A percentile compares a stretch with the other conserved stretches of the same genome.
Conservation (phyloP, 2,113 vertebrate genomes). For the Leptodactylus fuscus region DNA sequence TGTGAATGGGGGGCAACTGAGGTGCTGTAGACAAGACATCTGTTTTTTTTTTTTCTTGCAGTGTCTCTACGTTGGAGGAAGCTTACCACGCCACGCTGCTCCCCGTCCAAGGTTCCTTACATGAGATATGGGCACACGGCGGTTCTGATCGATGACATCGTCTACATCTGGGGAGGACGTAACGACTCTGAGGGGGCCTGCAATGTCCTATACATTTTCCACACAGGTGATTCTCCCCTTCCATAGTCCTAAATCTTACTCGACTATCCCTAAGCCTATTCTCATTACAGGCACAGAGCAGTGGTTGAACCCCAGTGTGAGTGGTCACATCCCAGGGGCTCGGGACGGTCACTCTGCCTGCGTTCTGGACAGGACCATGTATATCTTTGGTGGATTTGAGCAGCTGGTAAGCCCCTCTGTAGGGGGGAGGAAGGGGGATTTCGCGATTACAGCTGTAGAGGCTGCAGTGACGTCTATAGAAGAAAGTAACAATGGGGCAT, state of each 20-base stretch:
- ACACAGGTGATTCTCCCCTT: conserved; percentile 83
- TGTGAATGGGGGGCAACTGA: not conserved
- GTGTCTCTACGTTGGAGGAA: conserved; percentile 97
- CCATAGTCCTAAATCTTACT: not conserved
- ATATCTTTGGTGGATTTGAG: conserved; percentile 97
- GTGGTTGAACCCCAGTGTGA: conserved; percentile 92
- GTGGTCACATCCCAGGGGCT: conserved; percentile 90
- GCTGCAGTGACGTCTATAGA: too few relatives aligned
- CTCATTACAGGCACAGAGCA: conserved; percentile 87
- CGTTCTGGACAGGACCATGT: conserved; percentile 91
- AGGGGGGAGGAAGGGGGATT: too few relatives aligned
- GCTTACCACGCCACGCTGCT: conserved; percentile 87
- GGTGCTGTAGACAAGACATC: not conserved
- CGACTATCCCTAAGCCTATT: conserved; percentile 14
- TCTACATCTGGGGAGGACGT: conserved; percentile 97
- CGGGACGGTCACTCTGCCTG: conserved; percentile 96
- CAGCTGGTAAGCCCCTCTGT: conserved; percentile 84
- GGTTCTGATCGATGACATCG: conserved; percentile 91
- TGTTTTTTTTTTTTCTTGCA: conserved; percentile 66
- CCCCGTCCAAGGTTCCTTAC: conserved; percentile 88
- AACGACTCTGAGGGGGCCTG: conserved; percentile 98
- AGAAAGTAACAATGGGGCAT: too few relatives aligned
- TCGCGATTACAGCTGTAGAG: too few relatives aligned
- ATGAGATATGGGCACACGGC: conserved; percentile 98
- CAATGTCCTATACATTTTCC: conserved; percentile 97